Conservation (phyloP, 2,888 invertebrate species). For the Tenthredo scrophulariae region DNA sequence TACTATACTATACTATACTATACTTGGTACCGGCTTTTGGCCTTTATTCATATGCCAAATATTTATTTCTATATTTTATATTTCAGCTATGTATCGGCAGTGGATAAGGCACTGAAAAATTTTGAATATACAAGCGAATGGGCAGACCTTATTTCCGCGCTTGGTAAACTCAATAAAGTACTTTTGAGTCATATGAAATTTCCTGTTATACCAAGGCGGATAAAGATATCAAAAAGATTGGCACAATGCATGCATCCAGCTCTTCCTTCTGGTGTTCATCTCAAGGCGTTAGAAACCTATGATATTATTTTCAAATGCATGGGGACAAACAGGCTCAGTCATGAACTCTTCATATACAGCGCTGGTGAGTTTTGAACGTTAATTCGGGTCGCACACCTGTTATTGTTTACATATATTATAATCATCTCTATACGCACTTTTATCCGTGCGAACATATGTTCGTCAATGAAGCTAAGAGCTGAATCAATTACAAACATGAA, state of each 20-base stretch:
- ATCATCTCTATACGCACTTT: not conserved
- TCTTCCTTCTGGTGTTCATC: conserved; percentile 93
- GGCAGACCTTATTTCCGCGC: conserved; percentile 94
- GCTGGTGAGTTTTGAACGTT: conserved; percentile 79
- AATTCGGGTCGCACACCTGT: conserved; percentile 2
- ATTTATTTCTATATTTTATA: conserved; percentile 47
- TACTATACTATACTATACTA: no score
- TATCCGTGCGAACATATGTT: not conserved
- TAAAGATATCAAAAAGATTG: conserved; percentile 93
- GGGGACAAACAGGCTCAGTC: conserved; percentile 88
- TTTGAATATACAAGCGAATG: conserved; percentile 97
- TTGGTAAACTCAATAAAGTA: conserved; percentile 94
- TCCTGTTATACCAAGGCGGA: conserved; percentile 91
- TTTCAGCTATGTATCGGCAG: conserved; percentile 84
- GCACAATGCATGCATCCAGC: conserved; percentile 97
- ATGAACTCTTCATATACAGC: conserved; percentile 92
- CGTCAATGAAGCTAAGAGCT: not conserved
- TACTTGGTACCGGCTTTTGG: not conserved
- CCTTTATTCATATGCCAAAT: not conserved
- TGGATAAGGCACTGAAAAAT: conserved; percentile 93
- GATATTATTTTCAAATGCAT: conserved; percentile 94
- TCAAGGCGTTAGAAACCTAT: conserved; percentile 95
- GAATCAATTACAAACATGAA: not conserved
- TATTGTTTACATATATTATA: not conserved
- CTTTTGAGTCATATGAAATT: conserved; percentile 89